Percentiles rank a stretch among this genome's conserved stretches.
phyloP scores from a whole-genome alignment of 1,140 invertebrate species.

The Lineus longissimus region DNA sequence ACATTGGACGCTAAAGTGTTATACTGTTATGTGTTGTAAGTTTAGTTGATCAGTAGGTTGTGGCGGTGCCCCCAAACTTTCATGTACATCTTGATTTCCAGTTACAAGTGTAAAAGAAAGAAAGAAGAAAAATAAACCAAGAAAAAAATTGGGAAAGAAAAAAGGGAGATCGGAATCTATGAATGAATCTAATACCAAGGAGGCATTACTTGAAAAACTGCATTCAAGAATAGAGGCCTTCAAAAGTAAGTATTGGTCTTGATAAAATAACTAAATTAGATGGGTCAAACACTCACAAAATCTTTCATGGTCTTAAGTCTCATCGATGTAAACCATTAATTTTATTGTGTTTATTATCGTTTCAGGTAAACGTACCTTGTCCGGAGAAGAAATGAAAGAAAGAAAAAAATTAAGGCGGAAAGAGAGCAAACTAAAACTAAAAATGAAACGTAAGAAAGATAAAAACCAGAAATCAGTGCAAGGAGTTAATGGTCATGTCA shows the following conservation, averaged over 20 bases:
- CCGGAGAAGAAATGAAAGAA: constrained; percentile 22
- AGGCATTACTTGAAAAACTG: constrained; percentile 32
- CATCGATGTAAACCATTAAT: no score
- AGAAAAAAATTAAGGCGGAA: constrained; percentile 33
- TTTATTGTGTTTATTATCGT: no score
- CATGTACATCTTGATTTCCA: neutral
- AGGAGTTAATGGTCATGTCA: constrained; percentile 11
- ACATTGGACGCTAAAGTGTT: no score
- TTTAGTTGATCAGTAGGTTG: no score
- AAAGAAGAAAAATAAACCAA: constrained; percentile 15
- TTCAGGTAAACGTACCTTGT: constrained; percentile 20
- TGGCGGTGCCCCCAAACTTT: no score
- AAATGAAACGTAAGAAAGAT: constrained; percentile 28
- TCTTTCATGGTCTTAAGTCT: no score
- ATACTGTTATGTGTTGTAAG: no score
- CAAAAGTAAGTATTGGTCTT: constrained; percentile 35
- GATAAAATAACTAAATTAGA: no score
- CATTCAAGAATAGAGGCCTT: constrained; percentile 31
- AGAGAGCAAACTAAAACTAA: constrained; percentile 31
- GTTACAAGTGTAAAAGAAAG: constrained; percentile 2
- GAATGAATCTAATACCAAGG: neutral
- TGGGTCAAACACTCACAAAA: no score
- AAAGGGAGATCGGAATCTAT: neutral
- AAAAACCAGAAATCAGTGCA: constrained; percentile 23
- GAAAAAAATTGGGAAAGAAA: constrained; percentile 1